Conservation (phyloP, 1,140 invertebrate genomes). For the Pseudachorutes palmiensis region DNA sequence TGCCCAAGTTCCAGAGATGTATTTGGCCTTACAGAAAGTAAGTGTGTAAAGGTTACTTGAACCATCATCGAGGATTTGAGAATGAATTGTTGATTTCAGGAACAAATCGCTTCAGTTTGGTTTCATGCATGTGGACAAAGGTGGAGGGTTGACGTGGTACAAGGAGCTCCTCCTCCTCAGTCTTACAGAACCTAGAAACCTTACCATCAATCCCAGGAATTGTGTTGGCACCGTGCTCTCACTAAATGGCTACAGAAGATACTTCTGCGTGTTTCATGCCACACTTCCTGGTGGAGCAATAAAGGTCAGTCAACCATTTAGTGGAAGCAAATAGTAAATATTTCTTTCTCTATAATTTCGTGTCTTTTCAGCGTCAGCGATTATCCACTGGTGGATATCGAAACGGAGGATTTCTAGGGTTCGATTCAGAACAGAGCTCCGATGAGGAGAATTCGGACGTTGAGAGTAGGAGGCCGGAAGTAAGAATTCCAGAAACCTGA, state of each 20-base stretch:
- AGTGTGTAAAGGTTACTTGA: slow-evolving; percentile 40
- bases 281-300: slow-evolving; percentile 64
- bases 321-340: slow-evolving; percentile 1
- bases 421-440: slow-evolving; percentile 55
- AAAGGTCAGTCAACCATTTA: slow-evolving; percentile 16
- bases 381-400: slow-evolving; percentile 27
- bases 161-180: slow-evolving; percentile 75
- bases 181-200: slow-evolving; percentile 65
- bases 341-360: background rate
- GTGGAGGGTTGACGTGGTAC: slow-evolving; percentile 80
- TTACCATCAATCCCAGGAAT: slow-evolving; percentile 91
- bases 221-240: slow-evolving; percentile 94
- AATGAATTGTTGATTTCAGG: slow-evolving; percentile 49
- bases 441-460: slow-evolving; percentile 53
- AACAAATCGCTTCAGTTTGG: slow-evolving; percentile 89
- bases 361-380: slow-evolving; percentile 16
- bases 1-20: slow-evolving; percentile 83
- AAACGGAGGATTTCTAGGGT: slow-evolving; percentile 67
- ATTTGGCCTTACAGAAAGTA: slow-evolving; percentile 93
- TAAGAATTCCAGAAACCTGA: background rate
- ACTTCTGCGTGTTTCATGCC: slow-evolving; percentile 97
- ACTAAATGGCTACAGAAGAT: slow-evolving; percentile 89
- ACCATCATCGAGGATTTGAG: no score
- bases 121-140: slow-evolving; percentile 80
- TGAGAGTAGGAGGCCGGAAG: slow-evolving; percentile 43